phyloP scores from a whole-genome alignment of 2,888 invertebrate genomes.

The Lycaena phlaeas region DNA sequence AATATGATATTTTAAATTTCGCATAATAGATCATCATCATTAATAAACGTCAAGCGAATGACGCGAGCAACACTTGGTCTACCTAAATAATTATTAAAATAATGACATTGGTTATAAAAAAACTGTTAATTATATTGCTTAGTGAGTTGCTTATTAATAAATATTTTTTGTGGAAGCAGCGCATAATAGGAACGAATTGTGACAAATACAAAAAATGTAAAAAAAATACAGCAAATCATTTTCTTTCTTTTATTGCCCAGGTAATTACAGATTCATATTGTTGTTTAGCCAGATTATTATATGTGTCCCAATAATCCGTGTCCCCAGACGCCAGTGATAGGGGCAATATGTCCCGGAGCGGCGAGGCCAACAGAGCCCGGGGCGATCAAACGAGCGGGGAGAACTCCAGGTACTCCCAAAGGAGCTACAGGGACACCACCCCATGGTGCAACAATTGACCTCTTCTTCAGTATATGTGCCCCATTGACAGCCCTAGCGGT shows the following conservation, averaged over 20 bases:
- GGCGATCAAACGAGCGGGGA: neutral
- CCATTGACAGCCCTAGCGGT: slow-evolving; percentile 26
- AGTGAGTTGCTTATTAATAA: too few relatives aligned
- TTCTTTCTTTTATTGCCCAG: neutral
- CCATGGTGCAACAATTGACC: slow-evolving; percentile 18
- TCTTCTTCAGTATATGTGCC: slow-evolving; percentile 8
- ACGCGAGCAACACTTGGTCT: too few relatives aligned
- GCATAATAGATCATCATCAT: too few relatives aligned
- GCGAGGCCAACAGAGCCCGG: slow-evolving; percentile 9
- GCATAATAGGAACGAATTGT: too few relatives aligned
- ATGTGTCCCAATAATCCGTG: slow-evolving; percentile 3
- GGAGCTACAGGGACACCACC: slow-evolving; percentile 17
- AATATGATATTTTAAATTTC: too few relatives aligned
- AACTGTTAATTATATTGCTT: too few relatives aligned
- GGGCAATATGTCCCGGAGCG: slow-evolving; percentile 13
- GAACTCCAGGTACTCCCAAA: neutral
- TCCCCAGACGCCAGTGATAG: slow-evolving; percentile 16
- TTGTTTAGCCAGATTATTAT: neutral
- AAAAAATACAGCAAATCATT: too few relatives aligned
- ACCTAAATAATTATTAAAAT: too few relatives aligned
- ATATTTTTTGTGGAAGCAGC: too few relatives aligned
- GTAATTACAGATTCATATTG: neutral
- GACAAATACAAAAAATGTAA: too few relatives aligned
- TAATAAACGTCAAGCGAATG: too few relatives aligned
- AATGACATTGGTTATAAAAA: too few relatives aligned